Evolutionary conservation across 2,113 vertebrate species (phyloP), one percentile per base, ranked within the genome.

Genomic region (Chamaetylas fuelleborni): DNA sequence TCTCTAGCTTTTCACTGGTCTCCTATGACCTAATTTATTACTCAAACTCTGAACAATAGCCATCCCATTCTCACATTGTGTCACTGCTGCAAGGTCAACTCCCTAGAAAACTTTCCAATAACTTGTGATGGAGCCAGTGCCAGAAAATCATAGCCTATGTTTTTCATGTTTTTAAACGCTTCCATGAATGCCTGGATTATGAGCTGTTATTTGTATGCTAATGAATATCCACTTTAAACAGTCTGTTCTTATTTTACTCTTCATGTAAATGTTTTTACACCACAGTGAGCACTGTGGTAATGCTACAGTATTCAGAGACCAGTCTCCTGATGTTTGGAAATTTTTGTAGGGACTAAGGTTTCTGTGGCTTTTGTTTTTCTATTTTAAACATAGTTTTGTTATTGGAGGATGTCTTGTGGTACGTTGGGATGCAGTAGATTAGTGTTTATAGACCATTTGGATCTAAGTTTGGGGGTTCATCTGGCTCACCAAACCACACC

Each of bases 1-100:
- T 92, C 36, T 92, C 36, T 81, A 92, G 81, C 47, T 86, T 95
- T 93, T 93, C 81, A 86, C 47, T 88, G 48, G 61, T 88, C 66
- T 92, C 73, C 7, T 53, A 89, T 96, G 94, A 79, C 51, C 89
- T 95, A 85, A 91, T 94, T 94, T 95, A 80, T 93, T 91, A 85
- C 66, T 85, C 57, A 85, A 38, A 54, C 70, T 72, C 78, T 87
- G 91, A 88, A 84, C 91, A 79, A 57, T 64, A 86, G 69, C 48
- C 54, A 89, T 95, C 50, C 81, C 53, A 6, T 80, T 89, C 74
- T 93, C 26, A 43, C 86, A 72, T 81, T 84, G 51, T 72, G 70
- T 95, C 78, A 88, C 45, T 4, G 62, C 74, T 6, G 25, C 47
- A 65, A 90, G 43, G 64, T 91, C 89, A 72, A 85, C 86, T 87